Evolutionary conservation across 2,888 invertebrate genomes (phyloP).

Genomic region (Drosophila mulleri): DNA sequence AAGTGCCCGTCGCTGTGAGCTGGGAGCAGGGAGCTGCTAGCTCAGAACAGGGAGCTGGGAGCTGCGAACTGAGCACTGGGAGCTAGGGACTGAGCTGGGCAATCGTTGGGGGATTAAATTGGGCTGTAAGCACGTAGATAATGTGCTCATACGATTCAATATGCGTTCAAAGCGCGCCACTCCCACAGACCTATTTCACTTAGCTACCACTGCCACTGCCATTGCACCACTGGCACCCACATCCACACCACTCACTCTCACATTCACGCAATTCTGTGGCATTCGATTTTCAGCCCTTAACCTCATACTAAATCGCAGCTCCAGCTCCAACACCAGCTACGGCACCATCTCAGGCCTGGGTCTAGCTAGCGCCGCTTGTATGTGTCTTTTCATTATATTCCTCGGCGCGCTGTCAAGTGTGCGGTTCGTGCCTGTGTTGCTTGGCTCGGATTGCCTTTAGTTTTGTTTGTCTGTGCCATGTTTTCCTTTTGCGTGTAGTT

Average conservation of each 20-base stretch:
- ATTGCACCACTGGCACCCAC: conserved; percentile 6
- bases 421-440: conserved; percentile 48
- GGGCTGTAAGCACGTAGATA: conserved; percentile 83
- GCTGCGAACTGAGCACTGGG: not conserved
- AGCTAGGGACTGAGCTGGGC: conserved; percentile 32
- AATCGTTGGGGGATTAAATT: conserved; percentile 80
- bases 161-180: conserved; percentile 39
- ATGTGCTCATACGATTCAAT: conserved; percentile 76
- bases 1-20: conserved; percentile 1
- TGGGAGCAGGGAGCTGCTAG: not conserved
- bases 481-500: conserved; percentile 61
- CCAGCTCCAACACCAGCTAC: not conserved
- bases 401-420: conserved; percentile 68
- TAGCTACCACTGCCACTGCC: conserved; percentile 6
- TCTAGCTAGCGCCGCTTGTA: conserved; percentile 6
- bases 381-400: conserved; percentile 64
- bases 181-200: conserved; percentile 19
- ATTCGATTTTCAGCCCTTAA: conserved; percentile 40
- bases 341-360: not conserved
- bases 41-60: conserved; percentile 21
- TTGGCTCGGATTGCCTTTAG: conserved; percentile 43
- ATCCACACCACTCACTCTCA: not conserved
- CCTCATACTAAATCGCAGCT: conserved; percentile 6
- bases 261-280: conserved; percentile 24
- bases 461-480: conserved; percentile 64